Evolutionary conservation across 2,113 vertebrate genomes (phyloP).

Genomic region (Rhombomys opimus): DNA sequence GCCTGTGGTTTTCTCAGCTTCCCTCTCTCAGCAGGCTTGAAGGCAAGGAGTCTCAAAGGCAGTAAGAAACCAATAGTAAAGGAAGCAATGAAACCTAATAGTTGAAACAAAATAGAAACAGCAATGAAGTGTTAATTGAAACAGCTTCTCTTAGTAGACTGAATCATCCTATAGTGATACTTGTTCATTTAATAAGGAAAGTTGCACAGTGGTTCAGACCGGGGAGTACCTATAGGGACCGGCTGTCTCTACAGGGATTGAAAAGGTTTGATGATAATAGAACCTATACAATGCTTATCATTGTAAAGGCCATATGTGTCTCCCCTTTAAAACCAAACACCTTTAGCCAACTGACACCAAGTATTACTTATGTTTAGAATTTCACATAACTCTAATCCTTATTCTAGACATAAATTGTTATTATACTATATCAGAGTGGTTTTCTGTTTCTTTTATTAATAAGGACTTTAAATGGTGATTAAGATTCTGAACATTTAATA

Average conservation of each 20-base stretch:
- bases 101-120: constrained; percentile 65
- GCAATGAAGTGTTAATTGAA: constrained; percentile 81
- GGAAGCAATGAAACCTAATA: constrained; percentile 68
- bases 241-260: neutral
- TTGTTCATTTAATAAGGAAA: constrained; percentile 62
- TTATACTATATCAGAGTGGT: neutral
- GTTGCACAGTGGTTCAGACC: neutral
- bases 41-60: constrained; percentile 57
- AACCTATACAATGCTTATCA: neutral
- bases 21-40: constrained; percentile 65
- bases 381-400: neutral
- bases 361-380: constrained; percentile 33
- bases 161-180: constrained; percentile 50
- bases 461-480: neutral
- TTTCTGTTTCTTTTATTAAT: constrained; percentile 14
- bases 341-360: neutral
- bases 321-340: neutral
- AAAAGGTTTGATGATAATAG: neutral
- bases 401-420: neutral
- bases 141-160: constrained; percentile 52
- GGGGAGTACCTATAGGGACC: neutral
- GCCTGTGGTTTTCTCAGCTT: constrained; percentile 67
- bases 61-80: constrained; percentile 74
- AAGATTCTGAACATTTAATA: constrained; percentile 14
- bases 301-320: neutral